Evolutionary conservation across 2,797 vertebrate species (phyloP).

Genomic region (Lagodon rhomboides): DNA sequence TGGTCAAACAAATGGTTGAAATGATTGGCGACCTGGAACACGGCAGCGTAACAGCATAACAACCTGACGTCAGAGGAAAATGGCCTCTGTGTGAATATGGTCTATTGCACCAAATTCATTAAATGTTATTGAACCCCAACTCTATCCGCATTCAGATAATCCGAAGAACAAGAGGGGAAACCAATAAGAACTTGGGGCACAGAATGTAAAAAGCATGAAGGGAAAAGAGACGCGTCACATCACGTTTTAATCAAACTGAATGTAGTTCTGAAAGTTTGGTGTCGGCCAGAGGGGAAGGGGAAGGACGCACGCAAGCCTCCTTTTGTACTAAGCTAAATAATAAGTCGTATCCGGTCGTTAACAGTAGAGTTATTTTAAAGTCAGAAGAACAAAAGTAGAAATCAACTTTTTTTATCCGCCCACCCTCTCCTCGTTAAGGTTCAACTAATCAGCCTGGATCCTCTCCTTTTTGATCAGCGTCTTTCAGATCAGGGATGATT

Average conservation of each 20-base stretch:
- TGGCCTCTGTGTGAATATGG: too few species aligned
- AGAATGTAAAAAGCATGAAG: constrained; percentile 40
- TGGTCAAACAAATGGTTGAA: too few species aligned
- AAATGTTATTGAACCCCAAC: constrained; percentile 18
- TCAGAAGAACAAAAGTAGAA: neutral
- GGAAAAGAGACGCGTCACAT: constrained; percentile 26
- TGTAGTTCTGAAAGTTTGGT: constrained; percentile 43
- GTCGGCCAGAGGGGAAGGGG: constrained; percentile 19
- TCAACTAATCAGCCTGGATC: constrained; percentile 50
- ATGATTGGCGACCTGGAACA: too few species aligned
- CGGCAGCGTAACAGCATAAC: too few species aligned
- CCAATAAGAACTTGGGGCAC: neutral
- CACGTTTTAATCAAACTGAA: constrained; percentile 47
- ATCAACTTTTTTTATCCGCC: constrained; percentile 14
- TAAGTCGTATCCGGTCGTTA: constrained; percentile 30
- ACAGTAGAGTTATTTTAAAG: neutral
- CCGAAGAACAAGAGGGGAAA: constrained; percentile 42
- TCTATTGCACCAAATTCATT: neutral
- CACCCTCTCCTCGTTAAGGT: constrained; percentile 24
- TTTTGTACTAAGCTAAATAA: constrained; percentile 16
- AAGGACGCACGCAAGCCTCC: constrained; percentile 28
- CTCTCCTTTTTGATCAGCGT: constrained; percentile 48
- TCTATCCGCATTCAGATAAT: constrained; percentile 3
- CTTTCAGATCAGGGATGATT: constrained; percentile 62
- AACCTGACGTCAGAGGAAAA: too few species aligned